These are phyloP conservation scores for Calephelis nemesis DNA, from an alignment of 1,140 invertebrate species.

Conservation along the genomic window DNA sequence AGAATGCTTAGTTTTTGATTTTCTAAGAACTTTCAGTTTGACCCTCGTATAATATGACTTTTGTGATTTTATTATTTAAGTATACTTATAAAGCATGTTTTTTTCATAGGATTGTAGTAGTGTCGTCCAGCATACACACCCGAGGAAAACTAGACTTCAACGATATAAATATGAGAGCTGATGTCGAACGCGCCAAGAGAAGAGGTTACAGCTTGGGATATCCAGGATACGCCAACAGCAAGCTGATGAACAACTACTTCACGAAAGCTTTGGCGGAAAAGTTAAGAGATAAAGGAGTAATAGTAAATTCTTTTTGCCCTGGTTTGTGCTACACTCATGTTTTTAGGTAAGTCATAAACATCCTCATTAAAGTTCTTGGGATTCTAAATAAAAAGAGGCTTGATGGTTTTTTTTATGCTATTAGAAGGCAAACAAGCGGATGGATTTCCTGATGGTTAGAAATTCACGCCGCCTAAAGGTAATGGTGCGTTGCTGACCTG, in stretches of 20 bases:
- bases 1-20: too few relatives aligned
- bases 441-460: too few relatives aligned
- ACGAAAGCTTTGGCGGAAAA: slow-evolving; percentile 81
- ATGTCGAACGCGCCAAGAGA: slow-evolving; percentile 63
- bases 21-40: too few relatives aligned
- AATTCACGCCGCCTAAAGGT: too few relatives aligned
- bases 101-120: slow-evolving; percentile 76
- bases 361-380: too few relatives aligned
- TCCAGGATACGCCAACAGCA: slow-evolving; percentile 88
- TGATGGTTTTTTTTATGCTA: too few relatives aligned
- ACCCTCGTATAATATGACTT: too few relatives aligned
- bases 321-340: slow-evolving; percentile 90
- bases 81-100: not conserved
- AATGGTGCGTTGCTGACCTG: too few relatives aligned
- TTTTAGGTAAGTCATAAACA: slow-evolving; percentile 53
- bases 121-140: slow-evolving; percentile 78
- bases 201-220: slow-evolving; percentile 73
- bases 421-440: too few relatives aligned
- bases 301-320: slow-evolving; percentile 89
- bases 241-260: slow-evolving; percentile 88
- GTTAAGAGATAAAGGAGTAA: slow-evolving; percentile 80
- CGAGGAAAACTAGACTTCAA: slow-evolving; percentile 85
- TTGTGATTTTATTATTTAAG: too few relatives aligned
- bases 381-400: too few relatives aligned
- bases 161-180: slow-evolving; percentile 79